Evolutionary conservation across 2,113 vertebrate genomes (phyloP).

Genomic region (Semnornis frantzii): DNA sequence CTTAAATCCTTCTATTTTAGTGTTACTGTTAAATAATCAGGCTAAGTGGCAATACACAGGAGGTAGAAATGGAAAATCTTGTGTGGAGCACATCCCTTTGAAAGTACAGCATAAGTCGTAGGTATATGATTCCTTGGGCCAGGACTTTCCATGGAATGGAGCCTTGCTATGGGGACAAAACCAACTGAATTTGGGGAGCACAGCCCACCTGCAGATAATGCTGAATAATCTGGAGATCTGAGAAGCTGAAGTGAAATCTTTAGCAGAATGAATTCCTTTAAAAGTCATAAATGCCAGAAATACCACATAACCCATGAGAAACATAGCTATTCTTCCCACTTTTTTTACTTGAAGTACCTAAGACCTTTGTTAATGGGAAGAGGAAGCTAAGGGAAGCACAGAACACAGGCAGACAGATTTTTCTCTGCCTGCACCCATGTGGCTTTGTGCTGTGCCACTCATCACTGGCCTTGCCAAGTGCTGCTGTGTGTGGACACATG

Average conservation of each 20-base stretch:
- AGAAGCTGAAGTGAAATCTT: neutral
- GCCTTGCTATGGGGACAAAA: neutral
- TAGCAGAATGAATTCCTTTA: neutral
- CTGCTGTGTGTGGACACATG: neutral
- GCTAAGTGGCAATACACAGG: neutral
- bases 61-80: neutral
- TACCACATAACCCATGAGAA: neutral
- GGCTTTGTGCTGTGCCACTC: neutral
- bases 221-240: neutral
- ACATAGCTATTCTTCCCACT: too few relatives aligned
- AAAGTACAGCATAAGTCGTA: neutral
- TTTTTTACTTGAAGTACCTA: too few relatives aligned
- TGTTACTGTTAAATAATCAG: neutral
- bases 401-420: neutral
- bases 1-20: neutral
- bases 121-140: neutral
- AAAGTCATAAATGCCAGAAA: neutral
- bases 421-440: too few relatives aligned
- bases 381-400: neutral
- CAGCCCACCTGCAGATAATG: neutral
- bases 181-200: neutral
- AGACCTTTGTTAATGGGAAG: neutral
- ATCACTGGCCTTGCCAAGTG: too few relatives aligned
- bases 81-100: neutral
- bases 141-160: neutral